phyloP scores from a whole-genome alignment of 2,797 vertebrate genomes.

The Remorina albescens region DNA sequence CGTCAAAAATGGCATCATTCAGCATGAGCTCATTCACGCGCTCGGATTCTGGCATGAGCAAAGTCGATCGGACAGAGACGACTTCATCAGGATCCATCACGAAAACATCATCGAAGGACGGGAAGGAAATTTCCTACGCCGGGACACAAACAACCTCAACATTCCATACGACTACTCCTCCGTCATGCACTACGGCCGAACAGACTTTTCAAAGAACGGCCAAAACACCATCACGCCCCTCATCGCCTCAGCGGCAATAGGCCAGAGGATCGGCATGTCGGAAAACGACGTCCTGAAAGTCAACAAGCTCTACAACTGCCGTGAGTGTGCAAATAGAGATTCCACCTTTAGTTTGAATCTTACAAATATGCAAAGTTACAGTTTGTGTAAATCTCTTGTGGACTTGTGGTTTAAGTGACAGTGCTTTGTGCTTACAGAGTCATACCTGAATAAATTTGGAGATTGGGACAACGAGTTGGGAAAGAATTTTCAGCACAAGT shows the following conservation, averaged over 20 bases:
- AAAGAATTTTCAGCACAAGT: neutral
- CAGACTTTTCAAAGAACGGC: slow-evolving; percentile 12
- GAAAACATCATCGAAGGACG: neutral
- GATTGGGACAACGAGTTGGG: slow-evolving; percentile 16
- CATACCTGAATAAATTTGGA: neutral
- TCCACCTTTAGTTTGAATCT: neutral
- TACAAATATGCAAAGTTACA: too few species aligned
- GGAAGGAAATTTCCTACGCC: fast-evolving
- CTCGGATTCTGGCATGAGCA: slow-evolving; percentile 43
- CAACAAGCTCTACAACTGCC: slow-evolving; percentile 28
- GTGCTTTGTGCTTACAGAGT: neutral
- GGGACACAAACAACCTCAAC: slow-evolving; percentile 5
- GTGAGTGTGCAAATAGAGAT: slow-evolving; percentile 2
- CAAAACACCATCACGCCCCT: slow-evolving; percentile 1
- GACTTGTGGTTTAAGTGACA: neutral
- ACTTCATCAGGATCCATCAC: slow-evolving; percentile 4
- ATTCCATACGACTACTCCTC: slow-evolving; percentile 33
- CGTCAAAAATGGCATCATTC: neutral
- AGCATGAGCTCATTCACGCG: slow-evolving; percentile 33
- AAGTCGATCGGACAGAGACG: slow-evolving; percentile 21
- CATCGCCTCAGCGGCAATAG: fast-evolving
- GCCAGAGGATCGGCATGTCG: slow-evolving; percentile 6
- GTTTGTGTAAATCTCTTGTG: neutral
- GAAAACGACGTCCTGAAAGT: slow-evolving; percentile 29
- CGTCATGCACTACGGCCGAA: slow-evolving; percentile 14